Base-by-base conservation (phyloP, 2,888 invertebrate genomes). In the Troides oblongomaculatus region DNA sequence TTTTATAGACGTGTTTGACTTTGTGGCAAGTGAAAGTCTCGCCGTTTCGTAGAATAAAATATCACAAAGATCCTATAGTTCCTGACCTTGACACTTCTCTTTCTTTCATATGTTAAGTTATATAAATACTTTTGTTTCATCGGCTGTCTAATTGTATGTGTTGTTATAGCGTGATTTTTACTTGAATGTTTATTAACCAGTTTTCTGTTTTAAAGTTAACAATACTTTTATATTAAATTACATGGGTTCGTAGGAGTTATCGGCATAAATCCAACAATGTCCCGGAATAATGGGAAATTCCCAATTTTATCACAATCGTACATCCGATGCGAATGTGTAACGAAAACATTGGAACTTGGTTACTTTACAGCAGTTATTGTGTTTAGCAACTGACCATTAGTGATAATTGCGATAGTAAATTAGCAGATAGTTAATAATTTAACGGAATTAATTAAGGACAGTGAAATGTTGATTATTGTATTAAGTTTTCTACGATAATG, bases 281-380 rank as follows among this genome's bases (percentile, higher is more conserved):
- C 46, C 18, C 36, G 25, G 23, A 10, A 50, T 1, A 46, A 25
- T 59, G 43, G 65, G 43, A 58, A 65, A 58, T 53, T 21, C 14
- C 50, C 2, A 39, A 30, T 56, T 62, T 62, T 62, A 56, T 67
- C 62, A 53, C 23, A 30, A 23, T 46, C 18, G 17, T 17, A 23
- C 61, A 61, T 66, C 66, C 66, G 36, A 56, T 61, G 43, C 56
- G n/a, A 56, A 61, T 64, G n/a, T 64, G n/a, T 50, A 56, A 14
- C 25, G 7, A 18, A 50, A 12, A 61, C n/a, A 46, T 46, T 46
- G 2, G 46, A 14, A 12, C 46, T 14, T 56, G 21, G n/a, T 14
- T 56, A 21, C n/a, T n/a, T 21, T 21, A n/a, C 7, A 30, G 5
- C 30, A 5, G 4, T 50, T 18, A 50, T 2, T 17, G n/a, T 53